phyloP scores from a whole-genome alignment of 2,888 invertebrate genomes.

The Drosophila tripunctata region DNA sequence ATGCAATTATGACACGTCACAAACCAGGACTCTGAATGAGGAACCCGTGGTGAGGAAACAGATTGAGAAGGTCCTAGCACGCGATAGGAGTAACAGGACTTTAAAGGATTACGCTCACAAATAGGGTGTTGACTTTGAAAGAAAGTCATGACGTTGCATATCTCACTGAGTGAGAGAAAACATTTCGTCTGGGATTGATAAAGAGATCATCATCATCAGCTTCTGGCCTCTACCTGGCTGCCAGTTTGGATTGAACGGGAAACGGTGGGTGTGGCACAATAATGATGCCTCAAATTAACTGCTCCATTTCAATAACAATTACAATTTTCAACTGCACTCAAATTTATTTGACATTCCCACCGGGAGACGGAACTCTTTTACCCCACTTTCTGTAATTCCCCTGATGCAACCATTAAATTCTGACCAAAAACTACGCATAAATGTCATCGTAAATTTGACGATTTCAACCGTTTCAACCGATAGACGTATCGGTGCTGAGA shows the following conservation, averaged over 20 bases:
- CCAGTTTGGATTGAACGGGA: conserved; percentile 6
- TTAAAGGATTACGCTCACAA: conserved; percentile 62
- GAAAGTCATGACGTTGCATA: conserved; percentile 71
- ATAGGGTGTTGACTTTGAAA: conserved; percentile 59
- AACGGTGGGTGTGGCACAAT: conserved; percentile 73
- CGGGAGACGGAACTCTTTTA: conserved; percentile 52
- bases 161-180: conserved; percentile 19
- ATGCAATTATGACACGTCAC: conserved; percentile 77
- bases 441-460: conserved; percentile 81
- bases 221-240: conserved; percentile 31
- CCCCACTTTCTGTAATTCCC: neutral
- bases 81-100: conserved; percentile 60
- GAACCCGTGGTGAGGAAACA: conserved; percentile 54
- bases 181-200: conserved; percentile 16
- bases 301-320: conserved; percentile 58
- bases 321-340: conserved; percentile 49
- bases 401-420: conserved; percentile 47
- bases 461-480: conserved; percentile 30
- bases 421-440: conserved; percentile 66
- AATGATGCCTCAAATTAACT: conserved; percentile 77
- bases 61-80: conserved; percentile 63
- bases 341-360: conserved; percentile 74
- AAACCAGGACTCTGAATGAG: conserved; percentile 37
- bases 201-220: conserved; percentile 26
- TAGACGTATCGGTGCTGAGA: conserved; percentile 40